Base-by-base conservation (phyloP, 2,113 vertebrate species). In the Prietella phreatophila region DNA sequence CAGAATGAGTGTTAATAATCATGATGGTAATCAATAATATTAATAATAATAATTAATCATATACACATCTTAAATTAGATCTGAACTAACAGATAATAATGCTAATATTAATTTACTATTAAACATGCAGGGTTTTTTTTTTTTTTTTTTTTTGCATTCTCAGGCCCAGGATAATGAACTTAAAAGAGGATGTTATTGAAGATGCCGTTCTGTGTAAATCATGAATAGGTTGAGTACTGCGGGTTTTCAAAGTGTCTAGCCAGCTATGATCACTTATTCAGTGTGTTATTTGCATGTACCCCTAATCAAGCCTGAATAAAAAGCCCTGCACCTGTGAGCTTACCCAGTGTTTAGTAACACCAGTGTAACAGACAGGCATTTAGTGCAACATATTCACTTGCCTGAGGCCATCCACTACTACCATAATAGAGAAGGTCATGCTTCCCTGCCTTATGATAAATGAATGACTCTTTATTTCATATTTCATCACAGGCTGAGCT, bases 401-500 rank as follows among this genome's bases (percentile, higher is more conserved):
- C 89, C 91, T 76, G 50, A n/a, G 86, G 91, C 87, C 47, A 30
- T 75, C 47, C 55, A 86, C 69, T 42, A 42, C 84, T 58, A 25
- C 27, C 30, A 80, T 89, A 89, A 89, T 88, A 83, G 78, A 76
- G 82, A 83, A 42, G 84, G 88, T 89, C 87, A 55, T 83, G 84
- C 82, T 89, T 85, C 81, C 50, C 79, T 91, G 78, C 89, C 85
- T 85, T 87, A 65, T 87, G 86, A 90, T 90, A 87, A 89, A 90
- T 88, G 89, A 91, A 89, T 89, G 86, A 87, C 79, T 58, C 82
- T 87, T 67, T 86, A 85, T 91, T 88, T 86, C 71, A 89, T 90
- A 87, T 90, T 88, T 90, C 87, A 87, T 87, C 88, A 88, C 58
- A 88, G 79, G 27, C 53, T 8, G 19, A 3, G 42, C 36, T 75